phyloP scores from a whole-genome alignment of 92 coral and sea anemone species.

The Zoanthus solanderi region DNA sequence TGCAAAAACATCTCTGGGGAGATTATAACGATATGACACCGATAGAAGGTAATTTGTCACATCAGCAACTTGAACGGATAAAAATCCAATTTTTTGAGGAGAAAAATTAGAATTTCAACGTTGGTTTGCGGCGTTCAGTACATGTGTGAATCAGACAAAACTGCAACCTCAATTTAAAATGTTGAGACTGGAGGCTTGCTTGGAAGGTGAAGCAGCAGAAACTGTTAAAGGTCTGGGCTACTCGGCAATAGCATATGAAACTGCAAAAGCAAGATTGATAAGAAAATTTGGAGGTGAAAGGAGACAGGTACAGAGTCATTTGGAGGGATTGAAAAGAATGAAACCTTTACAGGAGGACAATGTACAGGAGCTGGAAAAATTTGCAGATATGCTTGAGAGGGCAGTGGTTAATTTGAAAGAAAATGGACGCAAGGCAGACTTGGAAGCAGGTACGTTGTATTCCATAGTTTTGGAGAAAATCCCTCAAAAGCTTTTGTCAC shows the following conservation, averaged over 20 bases:
- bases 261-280: slow-evolving; percentile 46
- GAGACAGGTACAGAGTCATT: slow-evolving; percentile 48
- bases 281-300: slow-evolving; percentile 57
- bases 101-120: slow-evolving; percentile 54
- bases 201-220: slow-evolving; percentile 57
- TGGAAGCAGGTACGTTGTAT: slow-evolving; percentile 67
- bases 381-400: slow-evolving; percentile 71
- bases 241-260: slow-evolving; percentile 58
- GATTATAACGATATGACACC: background rate
- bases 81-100: slow-evolving; percentile 46
- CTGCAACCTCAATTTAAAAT: slow-evolving; percentile 54
- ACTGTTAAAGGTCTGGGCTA: slow-evolving; percentile 67
- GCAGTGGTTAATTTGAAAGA: slow-evolving; percentile 65
- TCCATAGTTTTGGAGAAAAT: slow-evolving; percentile 62
- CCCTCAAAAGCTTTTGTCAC: slow-evolving; percentile 60
- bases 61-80: slow-evolving; percentile 56
- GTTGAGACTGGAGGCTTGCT: slow-evolving; percentile 58
- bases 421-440: slow-evolving; percentile 56
- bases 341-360: slow-evolving; percentile 64
- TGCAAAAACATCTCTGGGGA: slow-evolving; percentile 3
- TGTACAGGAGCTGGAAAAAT: slow-evolving; percentile 66
- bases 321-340: slow-evolving; percentile 42
- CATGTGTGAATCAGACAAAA: slow-evolving; percentile 49
- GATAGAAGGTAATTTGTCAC: slow-evolving; percentile 25
- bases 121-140: slow-evolving; percentile 64